A percentile compares a stretch with the other conserved stretches of the same genome.
phyloP scores from a whole-genome alignment of 2,888 invertebrate species.

The Dioctria linearis region DNA sequence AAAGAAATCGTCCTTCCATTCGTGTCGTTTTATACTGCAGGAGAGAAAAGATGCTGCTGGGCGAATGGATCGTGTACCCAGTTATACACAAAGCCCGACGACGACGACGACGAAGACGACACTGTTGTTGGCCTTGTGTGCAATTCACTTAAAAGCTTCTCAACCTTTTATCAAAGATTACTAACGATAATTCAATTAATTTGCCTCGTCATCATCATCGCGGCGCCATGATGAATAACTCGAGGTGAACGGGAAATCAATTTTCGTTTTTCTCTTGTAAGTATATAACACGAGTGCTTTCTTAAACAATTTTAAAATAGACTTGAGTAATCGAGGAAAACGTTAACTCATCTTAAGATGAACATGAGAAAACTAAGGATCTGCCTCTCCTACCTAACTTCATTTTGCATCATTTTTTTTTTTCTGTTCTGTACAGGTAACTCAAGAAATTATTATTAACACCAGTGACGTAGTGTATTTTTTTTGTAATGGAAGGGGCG shows the following conservation, averaged over 20 bases:
- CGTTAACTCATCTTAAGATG: constrained; percentile 25
- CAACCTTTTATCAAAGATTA: constrained; percentile 51
- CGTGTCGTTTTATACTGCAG: neutral
- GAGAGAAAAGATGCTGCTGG: no score
- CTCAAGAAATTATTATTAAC: neutral
- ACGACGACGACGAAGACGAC: neutral
- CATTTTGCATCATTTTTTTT: neutral
- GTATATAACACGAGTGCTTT: neutral
- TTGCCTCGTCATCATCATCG: constrained; percentile 26
- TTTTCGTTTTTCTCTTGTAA: neutral
- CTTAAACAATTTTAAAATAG: constrained; percentile 22
- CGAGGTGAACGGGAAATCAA: constrained; percentile 24
- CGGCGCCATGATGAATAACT: constrained; percentile 21
- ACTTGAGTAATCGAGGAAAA: constrained; percentile 9
- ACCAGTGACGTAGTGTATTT: constrained; percentile 6
- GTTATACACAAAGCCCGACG: constrained; percentile 1
- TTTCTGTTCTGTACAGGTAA: no score
- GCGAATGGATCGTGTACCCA: neutral
- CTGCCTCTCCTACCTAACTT: neutral
- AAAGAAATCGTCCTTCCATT: constrained; percentile 2
- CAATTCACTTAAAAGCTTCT: constrained; percentile 54
- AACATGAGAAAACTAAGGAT: neutral
- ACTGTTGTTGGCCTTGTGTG: constrained; percentile 39
- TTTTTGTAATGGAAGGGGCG: no score
- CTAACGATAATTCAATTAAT: constrained; percentile 56